Base-by-base conservation (phyloP, 2,113 vertebrate species). In the Bos javanicus region DNA sequence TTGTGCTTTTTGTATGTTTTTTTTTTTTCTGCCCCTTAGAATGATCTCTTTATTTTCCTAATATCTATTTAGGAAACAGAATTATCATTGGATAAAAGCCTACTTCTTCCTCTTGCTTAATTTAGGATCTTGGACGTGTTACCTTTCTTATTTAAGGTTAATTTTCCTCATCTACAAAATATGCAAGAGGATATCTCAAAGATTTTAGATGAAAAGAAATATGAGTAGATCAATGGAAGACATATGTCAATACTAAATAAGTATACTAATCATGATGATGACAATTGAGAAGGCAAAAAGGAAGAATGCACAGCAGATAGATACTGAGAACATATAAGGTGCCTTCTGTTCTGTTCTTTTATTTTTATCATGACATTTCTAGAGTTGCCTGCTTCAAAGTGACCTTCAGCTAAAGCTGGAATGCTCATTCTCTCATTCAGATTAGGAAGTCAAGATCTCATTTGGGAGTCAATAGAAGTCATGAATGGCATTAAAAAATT, bases 381-480 rank as follows among this genome's bases (percentile, higher is more conserved):
- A 64, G 16, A 74, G 39, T 78, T 84, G 15, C 14, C 56, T 67
- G 14, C 25, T 93, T 95, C 67, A 82, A 74, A 92, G 6, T 46
- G 50, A 91, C 59, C 46, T 87, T 36, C 46, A 82, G 56, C 33
- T 95, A 46, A 95, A 97, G 82, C 28, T 85, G n/a, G 43, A 97
- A 83, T 46, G 23, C 2, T 74, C 36, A 88, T 94, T 90, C 33
- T 83, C 36, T 95, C 48, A 82, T 71, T 88, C 62, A 60, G 33
- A 91, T 87, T 60, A 36, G n/a, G 33, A 92, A 92, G 30, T 89
- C 33, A 82, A 17, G 3, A 36, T 57, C 39, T 86, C 74, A 89
- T 83, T 39, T 87, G 25, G 4, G 6, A 90, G 26, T 74, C 89
- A 87, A 46, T 15, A 78, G 11, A 85, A 83, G 17, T 86, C 10